Percentiles rank a stretch among this genome's conserved stretches.
phyloP scores from a whole-genome alignment of 1,140 invertebrate genomes.

The Dendroctonus ponderosae region DNA sequence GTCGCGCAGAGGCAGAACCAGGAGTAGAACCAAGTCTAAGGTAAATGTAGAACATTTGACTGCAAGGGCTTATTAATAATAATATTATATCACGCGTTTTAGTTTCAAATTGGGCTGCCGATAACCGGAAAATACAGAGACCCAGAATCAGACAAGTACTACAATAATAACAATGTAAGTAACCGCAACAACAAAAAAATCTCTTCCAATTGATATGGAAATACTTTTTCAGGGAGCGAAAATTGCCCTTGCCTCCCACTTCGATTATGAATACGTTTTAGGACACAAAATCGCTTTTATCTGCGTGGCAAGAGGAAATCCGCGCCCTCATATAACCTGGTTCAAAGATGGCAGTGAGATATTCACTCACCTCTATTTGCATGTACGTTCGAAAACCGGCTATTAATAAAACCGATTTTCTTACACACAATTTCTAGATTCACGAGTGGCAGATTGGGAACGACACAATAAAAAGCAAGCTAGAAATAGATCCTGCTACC shows the following conservation, averaged over 20 bases:
- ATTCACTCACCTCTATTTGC: constrained; percentile 81
- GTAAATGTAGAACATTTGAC: constrained; percentile 43
- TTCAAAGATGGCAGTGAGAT: constrained; percentile 90
- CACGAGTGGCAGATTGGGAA: constrained; percentile 82
- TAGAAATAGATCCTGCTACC: constrained; percentile 90
- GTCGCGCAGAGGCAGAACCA: constrained; percentile 61
- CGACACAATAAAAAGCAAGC: constrained; percentile 84
- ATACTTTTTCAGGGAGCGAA: constrained; percentile 73
- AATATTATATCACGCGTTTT: no score
- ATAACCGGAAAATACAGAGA: constrained; percentile 84
- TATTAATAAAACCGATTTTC: background rate
- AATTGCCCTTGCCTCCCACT: constrained; percentile 86
- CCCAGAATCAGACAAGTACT: constrained; percentile 82
- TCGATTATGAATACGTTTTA: constrained; percentile 88
- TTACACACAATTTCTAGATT: constrained; percentile 58
- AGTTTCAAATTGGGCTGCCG: constrained; percentile 78
- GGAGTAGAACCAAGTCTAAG: constrained; percentile 69
- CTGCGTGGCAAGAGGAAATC: constrained; percentile 81
- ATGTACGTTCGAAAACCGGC: constrained; percentile 61
- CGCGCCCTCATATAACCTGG: constrained; percentile 86
- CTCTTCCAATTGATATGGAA: constrained; percentile 1
- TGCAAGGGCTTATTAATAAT: background rate
- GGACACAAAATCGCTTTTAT: constrained; percentile 91
- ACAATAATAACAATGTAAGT: constrained; percentile 83
- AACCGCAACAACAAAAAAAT: constrained; percentile 1